Evolutionary conservation across 2,113 vertebrate genomes (phyloP).

Genomic region (Prionailurus viverrinus): DNA sequence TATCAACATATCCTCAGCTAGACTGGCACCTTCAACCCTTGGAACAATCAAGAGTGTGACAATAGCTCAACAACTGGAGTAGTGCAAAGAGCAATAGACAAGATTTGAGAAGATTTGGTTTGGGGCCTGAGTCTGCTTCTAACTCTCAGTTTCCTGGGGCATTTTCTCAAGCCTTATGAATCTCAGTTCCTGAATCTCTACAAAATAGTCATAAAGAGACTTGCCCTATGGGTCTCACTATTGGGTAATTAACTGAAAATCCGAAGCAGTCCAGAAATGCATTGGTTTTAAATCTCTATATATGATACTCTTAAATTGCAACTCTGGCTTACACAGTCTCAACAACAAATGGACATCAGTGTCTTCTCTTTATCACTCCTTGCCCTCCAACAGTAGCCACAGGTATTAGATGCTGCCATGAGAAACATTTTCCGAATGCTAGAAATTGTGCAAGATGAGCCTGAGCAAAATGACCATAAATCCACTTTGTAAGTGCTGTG

Average conservation of each 20-base stretch:
- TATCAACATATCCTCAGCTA: background rate
- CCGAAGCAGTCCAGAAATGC: background rate
- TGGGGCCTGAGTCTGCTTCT: background rate
- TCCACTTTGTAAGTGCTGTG: background rate
- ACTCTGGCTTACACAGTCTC: background rate
- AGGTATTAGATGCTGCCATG: background rate
- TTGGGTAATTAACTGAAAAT: background rate
- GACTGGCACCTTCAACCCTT: background rate
- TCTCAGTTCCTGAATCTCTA: background rate
- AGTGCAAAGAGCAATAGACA: background rate
- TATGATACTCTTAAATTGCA: background rate
- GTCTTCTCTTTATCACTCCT: background rate
- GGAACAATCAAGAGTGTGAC: background rate
- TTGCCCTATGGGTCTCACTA: background rate
- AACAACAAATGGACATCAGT: background rate
- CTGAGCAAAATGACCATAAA: background rate
- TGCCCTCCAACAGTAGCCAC: background rate
- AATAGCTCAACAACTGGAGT: accelerated
- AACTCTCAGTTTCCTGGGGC: background rate
- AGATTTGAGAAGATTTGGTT: background rate
- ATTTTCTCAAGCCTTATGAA: background rate
- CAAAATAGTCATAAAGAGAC: background rate
- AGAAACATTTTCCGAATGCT: slow-evolving; percentile 20
- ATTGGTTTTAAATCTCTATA: background rate
- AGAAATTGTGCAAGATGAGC: background rate